Conservation (phyloP, 2,113 vertebrate species). For the Phoenicopterus ruber region DNA sequence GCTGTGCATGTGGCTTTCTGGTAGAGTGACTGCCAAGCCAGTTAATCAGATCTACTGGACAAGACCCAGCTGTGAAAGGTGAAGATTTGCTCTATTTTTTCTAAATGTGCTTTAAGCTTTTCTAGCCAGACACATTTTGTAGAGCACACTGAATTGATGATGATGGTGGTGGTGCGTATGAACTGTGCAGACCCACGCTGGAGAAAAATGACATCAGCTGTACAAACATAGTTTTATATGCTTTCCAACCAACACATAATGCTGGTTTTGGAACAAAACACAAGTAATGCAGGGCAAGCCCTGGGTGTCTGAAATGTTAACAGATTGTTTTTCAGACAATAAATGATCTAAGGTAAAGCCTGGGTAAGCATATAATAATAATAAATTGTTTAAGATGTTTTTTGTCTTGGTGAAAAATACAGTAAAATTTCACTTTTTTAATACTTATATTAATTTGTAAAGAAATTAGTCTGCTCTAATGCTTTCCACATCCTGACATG, state of each 20-base stretch:
- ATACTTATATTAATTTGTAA: background rate
- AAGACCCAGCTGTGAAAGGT: conserved; percentile 5
- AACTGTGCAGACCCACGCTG: background rate
- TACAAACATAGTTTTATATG: background rate
- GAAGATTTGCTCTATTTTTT: conserved; percentile 4
- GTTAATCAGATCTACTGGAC: conserved; percentile 5
- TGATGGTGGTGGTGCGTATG: background rate
- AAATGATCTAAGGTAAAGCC: background rate
- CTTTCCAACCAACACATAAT: background rate
- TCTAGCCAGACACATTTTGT: background rate
- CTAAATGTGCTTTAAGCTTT: background rate
- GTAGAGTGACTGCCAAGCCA: background rate
- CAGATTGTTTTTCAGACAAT: background rate
- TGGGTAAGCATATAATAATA: background rate
- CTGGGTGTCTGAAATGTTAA: background rate
- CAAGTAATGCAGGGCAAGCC: background rate
- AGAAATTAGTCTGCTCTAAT: background rate
- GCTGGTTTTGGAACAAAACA: background rate
- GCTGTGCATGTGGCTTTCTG: background rate
- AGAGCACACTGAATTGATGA: background rate
- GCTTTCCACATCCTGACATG: background rate
- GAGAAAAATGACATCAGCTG: background rate
- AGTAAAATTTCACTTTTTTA: background rate
- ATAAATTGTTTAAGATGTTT: background rate
- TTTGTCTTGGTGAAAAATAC: background rate